Evolutionary conservation across 2,113 vertebrate species (phyloP).

Genomic region (Enhydra lutris): DNA sequence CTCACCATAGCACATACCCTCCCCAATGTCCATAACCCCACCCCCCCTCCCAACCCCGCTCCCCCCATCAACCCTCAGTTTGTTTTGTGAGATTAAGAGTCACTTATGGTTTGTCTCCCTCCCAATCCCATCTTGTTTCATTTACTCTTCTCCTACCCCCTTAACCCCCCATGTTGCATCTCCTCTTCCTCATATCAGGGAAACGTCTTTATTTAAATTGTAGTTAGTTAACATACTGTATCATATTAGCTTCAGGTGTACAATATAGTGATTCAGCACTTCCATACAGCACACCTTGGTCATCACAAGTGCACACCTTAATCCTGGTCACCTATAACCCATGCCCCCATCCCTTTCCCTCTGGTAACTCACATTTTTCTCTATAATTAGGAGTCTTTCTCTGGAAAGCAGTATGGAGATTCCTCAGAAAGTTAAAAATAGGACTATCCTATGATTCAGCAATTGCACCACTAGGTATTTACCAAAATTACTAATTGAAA

Average conservation of each 20-base stretch:
- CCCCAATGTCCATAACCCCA: too few relatives aligned
- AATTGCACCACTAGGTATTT: not conserved
- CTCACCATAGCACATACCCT: too few relatives aligned
- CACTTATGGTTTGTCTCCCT: too few relatives aligned
- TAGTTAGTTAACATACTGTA: not conserved
- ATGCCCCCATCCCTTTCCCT: not conserved
- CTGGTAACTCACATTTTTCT: not conserved
- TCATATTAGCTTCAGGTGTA: not conserved
- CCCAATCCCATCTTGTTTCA: too few relatives aligned
- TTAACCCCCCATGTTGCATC: too few relatives aligned
- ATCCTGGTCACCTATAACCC: not conserved
- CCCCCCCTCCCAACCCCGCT: too few relatives aligned
- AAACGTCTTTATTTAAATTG: not conserved
- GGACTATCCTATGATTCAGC: not conserved
- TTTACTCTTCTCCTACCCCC: too few relatives aligned
- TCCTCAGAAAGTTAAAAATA: not conserved
- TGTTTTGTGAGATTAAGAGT: too few relatives aligned
- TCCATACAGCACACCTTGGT: not conserved
- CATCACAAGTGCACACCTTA: not conserved
- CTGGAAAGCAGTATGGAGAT: not conserved
- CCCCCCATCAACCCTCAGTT: too few relatives aligned
- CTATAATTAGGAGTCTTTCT: not conserved
- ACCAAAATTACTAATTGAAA: not conserved
- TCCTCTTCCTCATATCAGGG: too few relatives aligned
- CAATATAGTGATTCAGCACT: not conserved